phyloP scores from a whole-genome alignment of 2,113 vertebrate species.

The Saccopteryx leptura region DNA sequence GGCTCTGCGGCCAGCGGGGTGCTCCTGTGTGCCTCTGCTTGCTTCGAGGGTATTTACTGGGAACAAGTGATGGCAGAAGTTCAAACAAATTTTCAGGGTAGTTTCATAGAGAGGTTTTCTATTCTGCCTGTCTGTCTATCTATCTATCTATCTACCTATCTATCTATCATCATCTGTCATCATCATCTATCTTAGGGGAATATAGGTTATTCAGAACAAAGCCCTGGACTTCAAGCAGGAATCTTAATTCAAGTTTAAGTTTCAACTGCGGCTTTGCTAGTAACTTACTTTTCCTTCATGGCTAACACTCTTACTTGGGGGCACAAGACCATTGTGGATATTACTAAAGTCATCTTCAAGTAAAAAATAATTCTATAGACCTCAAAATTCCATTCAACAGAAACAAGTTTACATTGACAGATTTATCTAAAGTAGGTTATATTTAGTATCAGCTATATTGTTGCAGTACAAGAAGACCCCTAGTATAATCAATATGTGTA shows the following conservation, averaged over 20 bases:
- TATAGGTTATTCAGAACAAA: not conserved
- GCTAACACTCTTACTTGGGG: not conserved
- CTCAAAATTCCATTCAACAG: not conserved
- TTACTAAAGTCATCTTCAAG: slow-evolving; percentile 1
- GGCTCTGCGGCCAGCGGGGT: not conserved
- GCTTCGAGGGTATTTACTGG: not conserved
- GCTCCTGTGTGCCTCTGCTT: not conserved
- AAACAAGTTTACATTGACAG: not conserved
- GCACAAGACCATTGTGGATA: not conserved
- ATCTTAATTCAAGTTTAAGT: slow-evolving; percentile 43
- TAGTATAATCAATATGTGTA: not conserved
- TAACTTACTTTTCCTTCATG: not conserved
- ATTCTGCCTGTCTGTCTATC: not conserved
- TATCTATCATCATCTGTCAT: not conserved
- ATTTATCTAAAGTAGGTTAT: not conserved
- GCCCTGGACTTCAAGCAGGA: not conserved
- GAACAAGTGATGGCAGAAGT: not conserved
- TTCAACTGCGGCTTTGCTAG: not conserved
- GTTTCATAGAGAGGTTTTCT: not conserved
- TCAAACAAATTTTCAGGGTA: not conserved
- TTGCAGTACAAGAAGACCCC: not conserved
- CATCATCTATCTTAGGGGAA: not conserved
- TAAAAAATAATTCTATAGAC: not conserved
- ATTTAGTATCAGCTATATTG: not conserved
- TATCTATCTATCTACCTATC: not conserved